These are phyloP conservation scores for Myotis davidii DNA, from an alignment of 2,113 vertebrate genomes.

Conservation along the genomic window DNA sequence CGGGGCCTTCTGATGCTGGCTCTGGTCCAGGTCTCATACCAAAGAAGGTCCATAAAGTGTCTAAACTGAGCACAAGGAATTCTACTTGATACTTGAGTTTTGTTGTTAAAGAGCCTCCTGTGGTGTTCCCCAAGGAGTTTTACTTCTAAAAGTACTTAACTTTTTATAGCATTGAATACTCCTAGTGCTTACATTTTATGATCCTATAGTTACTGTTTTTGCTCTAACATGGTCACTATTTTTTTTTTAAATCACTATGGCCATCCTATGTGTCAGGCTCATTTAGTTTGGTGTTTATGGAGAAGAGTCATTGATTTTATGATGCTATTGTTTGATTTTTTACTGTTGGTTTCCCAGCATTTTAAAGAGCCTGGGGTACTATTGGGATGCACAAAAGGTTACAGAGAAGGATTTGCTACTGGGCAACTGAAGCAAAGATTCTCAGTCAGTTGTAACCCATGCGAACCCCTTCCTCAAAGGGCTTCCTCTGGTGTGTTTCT, in stretches of 20 bases:
- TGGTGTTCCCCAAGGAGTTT: not conserved
- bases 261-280: not conserved
- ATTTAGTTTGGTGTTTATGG: not conserved
- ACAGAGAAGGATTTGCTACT: not conserved
- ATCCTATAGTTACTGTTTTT: not conserved
- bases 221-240: not conserved
- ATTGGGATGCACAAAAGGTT: not conserved
- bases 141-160: not conserved
- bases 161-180: not conserved
- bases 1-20: not conserved
- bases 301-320: constrained; percentile 6
- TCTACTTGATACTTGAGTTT: not conserved
- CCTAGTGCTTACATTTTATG: constrained; percentile 28
- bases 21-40: not conserved
- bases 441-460: not conserved
- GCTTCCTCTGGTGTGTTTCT: not conserved
- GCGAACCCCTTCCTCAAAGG: not conserved
- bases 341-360: not conserved
- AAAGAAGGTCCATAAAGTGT: not conserved
- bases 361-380: not conserved
- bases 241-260: not conserved
- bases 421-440: not conserved
- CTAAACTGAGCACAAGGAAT: not conserved
- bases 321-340: not conserved
- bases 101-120: not conserved